phyloP scores from a whole-genome alignment of 2,888 invertebrate species.

The Hemaris fuciformis region DNA sequence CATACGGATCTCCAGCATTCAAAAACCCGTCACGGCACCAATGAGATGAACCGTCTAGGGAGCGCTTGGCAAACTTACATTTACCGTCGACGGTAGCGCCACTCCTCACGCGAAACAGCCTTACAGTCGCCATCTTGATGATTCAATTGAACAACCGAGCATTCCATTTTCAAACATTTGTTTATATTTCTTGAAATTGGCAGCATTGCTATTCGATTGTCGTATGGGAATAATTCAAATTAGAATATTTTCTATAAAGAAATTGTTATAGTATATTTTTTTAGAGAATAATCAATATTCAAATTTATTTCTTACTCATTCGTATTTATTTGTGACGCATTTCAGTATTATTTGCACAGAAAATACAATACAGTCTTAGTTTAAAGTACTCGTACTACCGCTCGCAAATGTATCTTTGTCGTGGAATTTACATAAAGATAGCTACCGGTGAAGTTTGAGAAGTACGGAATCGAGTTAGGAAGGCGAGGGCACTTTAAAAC shows the following conservation, averaged over 20 bases:
- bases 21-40: slow-evolving; percentile 64
- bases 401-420: slow-evolving; percentile 50
- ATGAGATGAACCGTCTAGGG: slow-evolving; percentile 57
- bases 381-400: slow-evolving; percentile 32
- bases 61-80: slow-evolving; percentile 37
- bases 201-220: no score
- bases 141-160: background rate
- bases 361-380: slow-evolving; percentile 24
- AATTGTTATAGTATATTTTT: background rate
- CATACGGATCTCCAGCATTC: slow-evolving; percentile 53
- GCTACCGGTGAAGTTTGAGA: slow-evolving; percentile 60
- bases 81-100: slow-evolving; percentile 27
- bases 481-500: slow-evolving; percentile 74
- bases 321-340: background rate
- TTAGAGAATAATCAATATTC: no score
- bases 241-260: background rate
- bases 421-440: slow-evolving; percentile 77
- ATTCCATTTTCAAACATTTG: background rate
- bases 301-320: no score
- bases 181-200: no score
- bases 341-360: background rate
- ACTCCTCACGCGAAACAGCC: no score
- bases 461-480: slow-evolving; percentile 76
- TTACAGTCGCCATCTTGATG: background rate
- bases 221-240: background rate